These are phyloP conservation scores for Platalea minor DNA, from an alignment of 2,797 vertebrate genomes.

Conservation along the genomic window DNA sequence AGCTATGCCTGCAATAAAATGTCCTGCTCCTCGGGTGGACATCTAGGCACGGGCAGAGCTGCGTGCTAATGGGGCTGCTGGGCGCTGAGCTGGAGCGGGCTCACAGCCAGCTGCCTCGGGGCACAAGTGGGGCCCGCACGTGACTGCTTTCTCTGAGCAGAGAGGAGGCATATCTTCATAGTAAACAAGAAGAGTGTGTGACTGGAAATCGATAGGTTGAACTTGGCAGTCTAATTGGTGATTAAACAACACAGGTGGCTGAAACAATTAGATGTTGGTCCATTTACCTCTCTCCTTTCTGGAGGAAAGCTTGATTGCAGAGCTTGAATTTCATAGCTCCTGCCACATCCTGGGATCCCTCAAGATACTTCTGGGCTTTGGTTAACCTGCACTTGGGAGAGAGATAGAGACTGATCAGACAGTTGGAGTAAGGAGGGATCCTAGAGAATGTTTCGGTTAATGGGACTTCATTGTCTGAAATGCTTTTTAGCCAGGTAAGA, in stretches of 20 bases:
- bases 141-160: not conserved
- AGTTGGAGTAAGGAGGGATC: not conserved
- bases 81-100: not conserved
- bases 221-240: constrained; percentile 25
- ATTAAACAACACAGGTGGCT: not conserved
- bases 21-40: not conserved
- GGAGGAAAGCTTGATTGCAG: not conserved
- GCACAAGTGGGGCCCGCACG: fast-evolving
- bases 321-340: not conserved
- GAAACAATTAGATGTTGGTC: not conserved
- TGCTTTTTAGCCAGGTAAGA: not conserved
- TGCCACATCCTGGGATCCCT: not conserved
- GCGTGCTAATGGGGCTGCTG: not conserved
- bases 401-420: not conserved
- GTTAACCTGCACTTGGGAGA: not conserved
- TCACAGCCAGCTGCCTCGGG: not conserved
- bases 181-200: not conserved
- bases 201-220: constrained; percentile 24
- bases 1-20: not conserved
- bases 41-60: not conserved
- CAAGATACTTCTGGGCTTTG: not conserved
- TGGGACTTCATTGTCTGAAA: not conserved
- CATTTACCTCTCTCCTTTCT: not conserved
- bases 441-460: not conserved
- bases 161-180: not conserved